Evolutionary conservation across 2,797 vertebrate genomes (phyloP).

Genomic region (Falco peregrinus): DNA sequence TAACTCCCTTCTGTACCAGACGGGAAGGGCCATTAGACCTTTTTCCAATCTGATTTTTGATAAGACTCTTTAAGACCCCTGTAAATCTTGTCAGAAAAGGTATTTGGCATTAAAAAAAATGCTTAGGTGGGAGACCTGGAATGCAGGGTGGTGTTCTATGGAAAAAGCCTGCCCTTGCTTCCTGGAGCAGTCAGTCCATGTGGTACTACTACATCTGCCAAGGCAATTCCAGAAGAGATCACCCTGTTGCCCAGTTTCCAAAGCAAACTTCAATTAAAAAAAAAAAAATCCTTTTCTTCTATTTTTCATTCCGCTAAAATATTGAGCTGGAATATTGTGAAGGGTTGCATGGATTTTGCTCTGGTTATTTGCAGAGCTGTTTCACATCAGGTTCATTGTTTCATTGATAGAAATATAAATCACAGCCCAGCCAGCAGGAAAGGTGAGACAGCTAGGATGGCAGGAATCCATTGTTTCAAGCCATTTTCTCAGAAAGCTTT

Average conservation of each 20-base stretch:
- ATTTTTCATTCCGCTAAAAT: neutral
- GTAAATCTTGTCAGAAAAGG: conserved; percentile 30
- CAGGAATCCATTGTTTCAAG: conserved; percentile 33
- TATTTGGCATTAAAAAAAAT: neutral
- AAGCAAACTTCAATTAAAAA: neutral
- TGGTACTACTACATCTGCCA: neutral
- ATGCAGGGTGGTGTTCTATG: neutral
- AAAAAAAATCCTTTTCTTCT: neutral
- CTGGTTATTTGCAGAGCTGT: neutral
- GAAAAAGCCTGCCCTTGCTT: neutral
- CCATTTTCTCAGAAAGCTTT: conserved; percentile 41
- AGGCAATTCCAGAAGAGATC: neutral
- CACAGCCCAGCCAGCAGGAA: neutral
- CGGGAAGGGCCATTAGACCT: neutral
- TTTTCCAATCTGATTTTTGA: conserved; percentile 10
- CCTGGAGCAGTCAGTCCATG: neutral
- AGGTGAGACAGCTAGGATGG: conserved; percentile 15
- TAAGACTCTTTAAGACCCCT: neutral
- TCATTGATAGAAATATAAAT: conserved; percentile 18
- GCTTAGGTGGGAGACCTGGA: conserved; percentile 19
- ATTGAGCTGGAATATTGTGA: neutral
- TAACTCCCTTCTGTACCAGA: conserved; percentile 39
- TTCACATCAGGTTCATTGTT: conserved; percentile 20
- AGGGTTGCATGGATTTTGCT: neutral
- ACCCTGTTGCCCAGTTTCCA: neutral